A percentile compares a stretch with the other conserved stretches of the same genome.
phyloP scores from a whole-genome alignment of 2,113 vertebrate species.

The Brachionichthys hirsutus region DNA sequence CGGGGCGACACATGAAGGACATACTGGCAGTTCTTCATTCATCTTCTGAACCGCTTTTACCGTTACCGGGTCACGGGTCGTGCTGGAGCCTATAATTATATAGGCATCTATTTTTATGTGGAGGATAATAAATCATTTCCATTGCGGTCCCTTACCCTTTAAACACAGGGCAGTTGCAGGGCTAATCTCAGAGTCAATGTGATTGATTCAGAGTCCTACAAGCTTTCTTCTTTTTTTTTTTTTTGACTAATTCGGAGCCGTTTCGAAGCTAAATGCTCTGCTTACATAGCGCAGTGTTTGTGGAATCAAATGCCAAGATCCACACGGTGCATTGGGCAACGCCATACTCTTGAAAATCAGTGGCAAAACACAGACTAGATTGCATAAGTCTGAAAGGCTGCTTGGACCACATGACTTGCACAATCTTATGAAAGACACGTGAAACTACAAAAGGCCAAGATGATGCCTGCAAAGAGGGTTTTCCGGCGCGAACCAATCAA shows the following conservation, averaged over 20 bases:
- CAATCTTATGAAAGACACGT: constrained; percentile 34
- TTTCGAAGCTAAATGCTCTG: background rate
- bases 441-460: constrained; percentile 19
- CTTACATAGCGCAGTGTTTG: background rate
- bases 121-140: no score
- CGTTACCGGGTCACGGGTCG: no score
- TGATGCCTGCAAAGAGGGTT: background rate
- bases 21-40: no score
- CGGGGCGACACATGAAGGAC: no score
- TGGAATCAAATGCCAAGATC: background rate
- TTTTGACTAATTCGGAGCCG: background rate
- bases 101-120: no score
- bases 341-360: background rate
- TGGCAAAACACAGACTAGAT: background rate
- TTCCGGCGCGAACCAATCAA: constrained; percentile 14
- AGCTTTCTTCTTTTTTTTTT: no score
- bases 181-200: background rate
- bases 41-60: no score
- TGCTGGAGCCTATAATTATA: no score
- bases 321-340: background rate
- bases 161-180: background rate
- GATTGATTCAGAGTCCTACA: background rate
- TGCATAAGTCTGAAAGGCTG: background rate
- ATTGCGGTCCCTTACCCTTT: background rate
- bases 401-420: background rate